These are phyloP conservation scores for Monarcha castaneiventris DNA, from an alignment of 2,113 vertebrate genomes.

Conservation along the genomic window DNA sequence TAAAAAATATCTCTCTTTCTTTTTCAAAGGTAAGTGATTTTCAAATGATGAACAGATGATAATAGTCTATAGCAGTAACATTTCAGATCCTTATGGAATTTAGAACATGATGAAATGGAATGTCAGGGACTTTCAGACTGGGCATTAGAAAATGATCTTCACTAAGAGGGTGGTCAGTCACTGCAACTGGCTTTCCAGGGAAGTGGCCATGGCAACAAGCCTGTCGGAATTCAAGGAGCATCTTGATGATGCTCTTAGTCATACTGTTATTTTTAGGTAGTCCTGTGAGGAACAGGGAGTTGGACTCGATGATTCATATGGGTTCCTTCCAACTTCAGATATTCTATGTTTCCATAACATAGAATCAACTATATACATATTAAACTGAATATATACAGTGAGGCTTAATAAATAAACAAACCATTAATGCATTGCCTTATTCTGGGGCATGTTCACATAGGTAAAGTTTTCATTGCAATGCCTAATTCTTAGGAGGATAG, in stretches of 20 bases:
- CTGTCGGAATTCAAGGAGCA: not conserved
- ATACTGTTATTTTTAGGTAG: not conserved
- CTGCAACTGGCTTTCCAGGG: not conserved
- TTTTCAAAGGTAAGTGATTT: not conserved
- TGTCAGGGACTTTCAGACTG: not conserved
- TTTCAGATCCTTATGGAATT: not conserved
- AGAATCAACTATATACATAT: not conserved
- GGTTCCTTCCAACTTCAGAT: not conserved
- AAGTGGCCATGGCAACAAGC: rapidly evolving
- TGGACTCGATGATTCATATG: not conserved
- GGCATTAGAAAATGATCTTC: not conserved
- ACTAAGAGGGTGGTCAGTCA: not conserved
- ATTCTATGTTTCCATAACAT: not conserved
- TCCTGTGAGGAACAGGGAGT: not conserved
- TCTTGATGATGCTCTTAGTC: not conserved
- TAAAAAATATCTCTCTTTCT: not conserved
- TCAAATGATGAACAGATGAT: not conserved
- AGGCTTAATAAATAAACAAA: not conserved
- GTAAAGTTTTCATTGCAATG: not conserved
- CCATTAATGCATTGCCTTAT: not conserved
- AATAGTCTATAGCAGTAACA: not conserved
- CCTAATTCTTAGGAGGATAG: not conserved
- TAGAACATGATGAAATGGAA: not conserved
- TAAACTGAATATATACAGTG: not conserved
- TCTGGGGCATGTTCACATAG: not conserved